Percentiles rank a stretch among this genome's conserved stretches.
phyloP scores from a whole-genome alignment of 2,888 invertebrate species.

The Aspidapion aeneum region DNA sequence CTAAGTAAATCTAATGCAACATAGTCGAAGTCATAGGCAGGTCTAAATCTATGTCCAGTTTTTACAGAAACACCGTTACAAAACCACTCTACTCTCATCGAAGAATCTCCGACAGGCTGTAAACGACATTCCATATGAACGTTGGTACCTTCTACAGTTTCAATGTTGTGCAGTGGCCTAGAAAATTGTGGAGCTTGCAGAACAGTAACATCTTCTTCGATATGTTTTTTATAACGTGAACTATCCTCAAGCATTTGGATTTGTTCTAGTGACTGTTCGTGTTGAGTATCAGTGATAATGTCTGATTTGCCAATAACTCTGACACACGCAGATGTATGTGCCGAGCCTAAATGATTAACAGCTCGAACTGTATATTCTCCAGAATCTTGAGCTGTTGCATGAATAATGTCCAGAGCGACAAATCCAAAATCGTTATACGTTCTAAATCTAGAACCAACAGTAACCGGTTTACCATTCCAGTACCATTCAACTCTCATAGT shows the following conservation, averaged over 20 bases:
- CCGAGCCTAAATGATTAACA: slow-evolving; percentile 89
- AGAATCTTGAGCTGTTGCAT: slow-evolving; percentile 89
- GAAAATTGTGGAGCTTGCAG: slow-evolving; percentile 87
- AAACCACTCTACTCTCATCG: slow-evolving; percentile 94
- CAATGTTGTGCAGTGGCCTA: slow-evolving; percentile 81
- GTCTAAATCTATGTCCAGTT: slow-evolving; percentile 91
- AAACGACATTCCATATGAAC: slow-evolving; percentile 89
- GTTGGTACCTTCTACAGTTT: slow-evolving; percentile 87
- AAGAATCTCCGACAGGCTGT: slow-evolving; percentile 87
- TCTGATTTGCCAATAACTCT: slow-evolving; percentile 79
- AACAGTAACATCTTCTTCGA: slow-evolving; percentile 77
- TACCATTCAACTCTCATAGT: slow-evolving; percentile 96
- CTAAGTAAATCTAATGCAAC: slow-evolving; percentile 94
- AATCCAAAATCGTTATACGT: slow-evolving; percentile 97
- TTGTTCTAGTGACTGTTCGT: slow-evolving; percentile 88
- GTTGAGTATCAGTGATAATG: slow-evolving; percentile 84
- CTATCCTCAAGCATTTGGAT: slow-evolving; percentile 87
- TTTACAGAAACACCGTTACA: slow-evolving; percentile 91
- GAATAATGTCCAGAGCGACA: slow-evolving; percentile 92
- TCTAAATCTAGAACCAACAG: slow-evolving; percentile 88
- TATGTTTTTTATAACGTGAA: slow-evolving; percentile 65
- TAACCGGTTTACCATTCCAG: slow-evolving; percentile 86
- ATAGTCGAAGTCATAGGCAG: slow-evolving; percentile 95
- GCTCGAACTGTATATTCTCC: slow-evolving; percentile 95
- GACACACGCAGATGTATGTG: slow-evolving; percentile 88